Conservation (phyloP, 1,140 invertebrate genomes). For the Danaus melanippus region DNA sequence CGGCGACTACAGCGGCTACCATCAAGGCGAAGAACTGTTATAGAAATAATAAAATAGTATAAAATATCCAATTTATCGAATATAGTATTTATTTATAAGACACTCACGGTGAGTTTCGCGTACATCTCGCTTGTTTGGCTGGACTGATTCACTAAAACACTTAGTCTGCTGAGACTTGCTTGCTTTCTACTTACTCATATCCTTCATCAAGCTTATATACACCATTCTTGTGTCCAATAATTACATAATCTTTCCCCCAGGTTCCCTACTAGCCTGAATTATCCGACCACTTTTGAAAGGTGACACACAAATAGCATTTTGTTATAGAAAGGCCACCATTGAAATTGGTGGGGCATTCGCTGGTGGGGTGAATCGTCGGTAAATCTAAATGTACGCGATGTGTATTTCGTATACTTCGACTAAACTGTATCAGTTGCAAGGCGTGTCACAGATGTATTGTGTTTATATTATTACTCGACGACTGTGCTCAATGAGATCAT, state of each 20-base stretch:
- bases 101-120: constrained; percentile 65
- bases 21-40: constrained; percentile 47
- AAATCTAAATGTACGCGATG: constrained; percentile 23
- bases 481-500: no score
- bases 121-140: constrained; percentile 59
- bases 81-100: constrained; percentile 1
- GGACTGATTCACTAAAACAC: constrained; percentile 56
- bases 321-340: constrained; percentile 30
- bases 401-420: constrained; percentile 24
- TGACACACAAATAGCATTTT: constrained; percentile 18
- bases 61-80: neutral
- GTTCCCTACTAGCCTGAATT: constrained; percentile 53
- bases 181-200: constrained; percentile 49
- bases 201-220: constrained; percentile 59
- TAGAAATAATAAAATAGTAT: neutral
- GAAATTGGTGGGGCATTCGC: constrained; percentile 40
- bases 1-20: constrained; percentile 43
- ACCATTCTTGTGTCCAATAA: constrained; percentile 39
- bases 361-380: constrained; percentile 37
- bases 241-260: constrained; percentile 62
- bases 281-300: constrained; percentile 52
- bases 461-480: neutral
- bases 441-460: constrained; percentile 16
- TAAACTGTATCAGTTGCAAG: constrained; percentile 24
- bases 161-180: constrained; percentile 46